A percentile compares a stretch with the other conserved stretches of the same genome.
phyloP scores from a whole-genome alignment of 2,797 vertebrate species.

The Cynopterus sphinx region DNA sequence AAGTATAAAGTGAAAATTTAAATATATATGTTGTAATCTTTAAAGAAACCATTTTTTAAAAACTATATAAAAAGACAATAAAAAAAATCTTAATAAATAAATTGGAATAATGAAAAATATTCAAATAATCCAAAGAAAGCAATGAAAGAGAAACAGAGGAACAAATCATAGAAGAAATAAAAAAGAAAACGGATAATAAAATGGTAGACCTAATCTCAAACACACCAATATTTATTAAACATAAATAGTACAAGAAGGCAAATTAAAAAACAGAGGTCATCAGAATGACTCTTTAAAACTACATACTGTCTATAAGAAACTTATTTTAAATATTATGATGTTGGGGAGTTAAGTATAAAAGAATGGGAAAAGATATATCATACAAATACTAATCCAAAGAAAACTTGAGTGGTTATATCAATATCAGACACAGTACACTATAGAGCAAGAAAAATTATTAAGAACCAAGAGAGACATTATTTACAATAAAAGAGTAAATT shows the following conservation, averaged over 20 bases:
- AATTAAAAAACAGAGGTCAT: background rate
- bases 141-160: background rate
- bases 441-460: background rate
- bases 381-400: background rate
- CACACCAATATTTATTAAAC: background rate
- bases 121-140: background rate
- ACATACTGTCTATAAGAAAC: background rate
- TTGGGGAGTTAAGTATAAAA: background rate
- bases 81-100: background rate
- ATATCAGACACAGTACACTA: background rate
- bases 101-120: background rate
- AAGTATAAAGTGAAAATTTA: background rate
- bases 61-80: background rate
- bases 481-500: background rate
- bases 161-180: background rate
- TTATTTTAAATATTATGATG: background rate
- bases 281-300: background rate
- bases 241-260: background rate
- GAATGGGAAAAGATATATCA: background rate
- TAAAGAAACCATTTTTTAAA: background rate
- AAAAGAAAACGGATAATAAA: constrained; percentile 6
- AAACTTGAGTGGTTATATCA: background rate
- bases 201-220: background rate
- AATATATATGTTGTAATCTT: background rate
- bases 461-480: background rate